A percentile compares a stretch with the other conserved stretches of the same genome.
These are phyloP conservation scores for Scytalopus superciliaris DNA, from an alignment of 2,113 vertebrate species.

Conservation along the genomic window DNA sequence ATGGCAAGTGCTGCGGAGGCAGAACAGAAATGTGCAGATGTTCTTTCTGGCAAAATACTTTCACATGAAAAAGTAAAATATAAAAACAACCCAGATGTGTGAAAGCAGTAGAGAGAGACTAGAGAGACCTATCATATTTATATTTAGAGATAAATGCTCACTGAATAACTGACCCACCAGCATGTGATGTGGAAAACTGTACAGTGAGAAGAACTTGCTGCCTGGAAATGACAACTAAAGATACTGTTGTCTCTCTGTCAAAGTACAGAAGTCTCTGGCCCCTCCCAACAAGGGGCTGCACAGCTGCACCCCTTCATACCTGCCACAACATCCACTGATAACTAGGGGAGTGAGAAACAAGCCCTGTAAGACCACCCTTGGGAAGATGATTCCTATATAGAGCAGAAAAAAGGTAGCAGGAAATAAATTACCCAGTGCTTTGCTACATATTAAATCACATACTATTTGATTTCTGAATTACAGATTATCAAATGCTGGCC, in stretches of 20 bases:
- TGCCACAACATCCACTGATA: background rate
- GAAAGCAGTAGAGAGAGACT: background rate
- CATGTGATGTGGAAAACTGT: background rate
- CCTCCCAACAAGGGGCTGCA: background rate
- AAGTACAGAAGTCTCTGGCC: background rate
- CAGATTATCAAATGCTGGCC: background rate
- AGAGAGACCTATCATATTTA: background rate
- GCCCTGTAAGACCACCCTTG: background rate
- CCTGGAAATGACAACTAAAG: background rate
- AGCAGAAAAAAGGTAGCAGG: background rate
- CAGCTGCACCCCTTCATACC: background rate
- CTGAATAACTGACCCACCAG: background rate
- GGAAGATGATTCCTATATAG: background rate
- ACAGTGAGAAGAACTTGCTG: background rate
- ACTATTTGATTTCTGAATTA: background rate
- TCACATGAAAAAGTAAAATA: background rate
- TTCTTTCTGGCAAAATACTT: background rate
- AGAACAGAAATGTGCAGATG: background rate
- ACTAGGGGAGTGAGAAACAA: background rate
- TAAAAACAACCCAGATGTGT: background rate
- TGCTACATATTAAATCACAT: background rate
- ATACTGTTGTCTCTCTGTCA: background rate
- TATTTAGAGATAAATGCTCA: background rate
- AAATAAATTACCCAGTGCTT: background rate
- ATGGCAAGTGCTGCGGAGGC: rapidly evolving